Percentiles rank a stretch among this genome's conserved stretches.
Evolutionary conservation across 2,113 vertebrate species (phyloP).

Genomic region (Siniperca knerii): DNA sequence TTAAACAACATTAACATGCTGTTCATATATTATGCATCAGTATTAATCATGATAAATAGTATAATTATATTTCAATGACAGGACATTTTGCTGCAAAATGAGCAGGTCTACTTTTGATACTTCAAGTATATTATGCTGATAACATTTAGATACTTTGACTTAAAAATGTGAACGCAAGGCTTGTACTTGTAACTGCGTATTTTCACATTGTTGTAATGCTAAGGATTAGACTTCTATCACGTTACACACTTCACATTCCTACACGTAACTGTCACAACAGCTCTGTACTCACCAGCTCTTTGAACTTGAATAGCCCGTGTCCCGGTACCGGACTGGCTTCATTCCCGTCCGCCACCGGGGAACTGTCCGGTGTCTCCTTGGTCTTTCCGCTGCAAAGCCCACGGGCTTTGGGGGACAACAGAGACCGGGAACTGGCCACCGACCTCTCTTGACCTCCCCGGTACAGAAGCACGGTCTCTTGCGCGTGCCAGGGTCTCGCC

Average conservation of each 20-base stretch:
- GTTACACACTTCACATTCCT: neutral
- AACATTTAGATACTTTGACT: too few species aligned
- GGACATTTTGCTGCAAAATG: neutral
- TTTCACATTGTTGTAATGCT: too few species aligned
- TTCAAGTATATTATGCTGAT: neutral
- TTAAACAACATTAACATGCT: neutral
- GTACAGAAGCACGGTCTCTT: neutral
- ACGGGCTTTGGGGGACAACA: conserved; percentile 15
- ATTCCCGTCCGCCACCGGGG: neutral
- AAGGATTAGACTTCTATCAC: too few species aligned
- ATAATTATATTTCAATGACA: neutral
- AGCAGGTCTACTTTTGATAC: neutral
- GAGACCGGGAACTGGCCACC: conserved; percentile 5
- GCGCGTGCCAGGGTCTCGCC: neutral
- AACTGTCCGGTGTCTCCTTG: neutral
- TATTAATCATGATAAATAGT: neutral
- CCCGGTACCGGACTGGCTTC: conserved; percentile 52
- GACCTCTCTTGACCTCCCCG: conserved; percentile 48
- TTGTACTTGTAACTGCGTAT: too few species aligned
- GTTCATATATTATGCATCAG: neutral
- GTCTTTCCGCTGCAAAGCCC: conserved; percentile 54
- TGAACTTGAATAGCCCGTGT: conserved; percentile 83
- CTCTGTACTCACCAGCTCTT: conserved; percentile 82
- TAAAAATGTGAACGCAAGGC: neutral
- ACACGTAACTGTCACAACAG: neutral